These are phyloP conservation scores for Xanthorhoe spadicearia DNA, from an alignment of 2,888 invertebrate genomes.

Conservation along the genomic window DNA sequence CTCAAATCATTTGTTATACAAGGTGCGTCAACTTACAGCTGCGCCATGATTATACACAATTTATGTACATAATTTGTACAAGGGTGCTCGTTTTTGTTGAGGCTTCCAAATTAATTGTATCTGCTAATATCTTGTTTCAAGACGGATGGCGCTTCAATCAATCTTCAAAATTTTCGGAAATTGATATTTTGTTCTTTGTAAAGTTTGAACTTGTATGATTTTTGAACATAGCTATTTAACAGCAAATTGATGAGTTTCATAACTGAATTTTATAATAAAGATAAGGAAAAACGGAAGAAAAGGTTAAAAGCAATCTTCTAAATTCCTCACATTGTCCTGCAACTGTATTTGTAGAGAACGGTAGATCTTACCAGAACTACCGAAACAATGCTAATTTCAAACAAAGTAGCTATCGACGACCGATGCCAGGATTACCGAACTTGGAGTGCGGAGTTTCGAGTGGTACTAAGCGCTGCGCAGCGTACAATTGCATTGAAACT, in stretches of 20 bases:
- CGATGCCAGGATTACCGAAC: constrained; percentile 11
- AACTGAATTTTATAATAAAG: not conserved
- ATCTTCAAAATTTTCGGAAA: constrained; percentile 20
- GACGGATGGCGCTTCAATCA: constrained; percentile 25
- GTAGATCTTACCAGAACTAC: not conserved
- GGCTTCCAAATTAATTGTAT: constrained; percentile 47
- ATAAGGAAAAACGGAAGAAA: too few species aligned
- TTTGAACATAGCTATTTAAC: not conserved
- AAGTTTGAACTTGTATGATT: not conserved
- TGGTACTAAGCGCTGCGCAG: constrained; percentile 29
- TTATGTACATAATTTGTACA: constrained; percentile 64
- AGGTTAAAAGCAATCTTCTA: not conserved
- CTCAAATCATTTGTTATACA: constrained; percentile 48
- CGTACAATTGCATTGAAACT: constrained; percentile 26
- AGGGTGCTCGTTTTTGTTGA: constrained; percentile 45
- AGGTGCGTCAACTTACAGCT: constrained; percentile 50
- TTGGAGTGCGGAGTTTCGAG: constrained; percentile 25
- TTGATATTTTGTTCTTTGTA: not conserved
- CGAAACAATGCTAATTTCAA: constrained; percentile 18
- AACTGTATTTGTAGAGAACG: not conserved
- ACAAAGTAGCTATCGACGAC: constrained; percentile 21
- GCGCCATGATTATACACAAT: constrained; percentile 54
- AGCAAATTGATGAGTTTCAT: not conserved
- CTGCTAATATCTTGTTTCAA: constrained; percentile 40
- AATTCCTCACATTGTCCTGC: not conserved